These are phyloP conservation scores for Takifugu rubripes DNA, from an alignment of 2,797 vertebrate species.

Conservation along the genomic window DNA sequence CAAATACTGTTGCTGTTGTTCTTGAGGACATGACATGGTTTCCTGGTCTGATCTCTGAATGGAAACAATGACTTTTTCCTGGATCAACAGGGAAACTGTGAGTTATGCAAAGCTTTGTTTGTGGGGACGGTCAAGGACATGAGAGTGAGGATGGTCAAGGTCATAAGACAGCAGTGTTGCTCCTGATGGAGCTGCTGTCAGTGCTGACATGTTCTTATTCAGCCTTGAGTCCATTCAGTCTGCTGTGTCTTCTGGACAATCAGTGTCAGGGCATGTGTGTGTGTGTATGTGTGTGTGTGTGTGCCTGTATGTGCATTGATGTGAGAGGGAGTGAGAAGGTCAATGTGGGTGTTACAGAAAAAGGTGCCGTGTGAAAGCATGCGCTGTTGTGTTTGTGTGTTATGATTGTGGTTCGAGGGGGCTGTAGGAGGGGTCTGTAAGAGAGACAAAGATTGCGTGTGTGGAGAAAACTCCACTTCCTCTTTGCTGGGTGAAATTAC, in stretches of 20 bases:
- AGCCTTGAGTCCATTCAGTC: too few relatives aligned
- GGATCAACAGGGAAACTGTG: constrained; percentile 57
- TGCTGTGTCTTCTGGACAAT: too few relatives aligned
- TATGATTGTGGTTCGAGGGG: constrained; percentile 48
- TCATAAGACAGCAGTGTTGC: too few relatives aligned
- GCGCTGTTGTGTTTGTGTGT: constrained; percentile 31
- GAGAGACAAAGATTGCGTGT: constrained; percentile 60
- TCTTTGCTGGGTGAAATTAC: constrained; percentile 50
- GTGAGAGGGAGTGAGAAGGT: constrained; percentile 38
- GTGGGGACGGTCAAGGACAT: too few relatives aligned
- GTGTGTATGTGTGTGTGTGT: constrained; percentile 26
- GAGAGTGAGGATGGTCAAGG: too few relatives aligned
- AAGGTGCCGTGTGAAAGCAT: constrained; percentile 47
- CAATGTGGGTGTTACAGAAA: constrained; percentile 30
- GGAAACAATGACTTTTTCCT: constrained; percentile 11
- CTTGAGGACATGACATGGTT: too few relatives aligned
- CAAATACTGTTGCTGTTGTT: too few relatives aligned
- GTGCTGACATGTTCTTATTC: too few relatives aligned
- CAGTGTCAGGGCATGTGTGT: constrained; percentile 7
- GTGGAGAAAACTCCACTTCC: constrained; percentile 70
- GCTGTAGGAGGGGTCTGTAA: constrained; percentile 9
- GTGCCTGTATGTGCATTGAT: constrained; percentile 27
- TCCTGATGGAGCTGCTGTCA: too few relatives aligned
- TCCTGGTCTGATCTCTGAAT: neutral
- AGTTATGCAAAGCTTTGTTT: constrained; percentile 49